A percentile compares a stretch with the other conserved stretches of the same genome.
These are phyloP conservation scores for Ectobius pallidus DNA, from an alignment of 2,888 invertebrate genomes.

Conservation along the genomic window DNA sequence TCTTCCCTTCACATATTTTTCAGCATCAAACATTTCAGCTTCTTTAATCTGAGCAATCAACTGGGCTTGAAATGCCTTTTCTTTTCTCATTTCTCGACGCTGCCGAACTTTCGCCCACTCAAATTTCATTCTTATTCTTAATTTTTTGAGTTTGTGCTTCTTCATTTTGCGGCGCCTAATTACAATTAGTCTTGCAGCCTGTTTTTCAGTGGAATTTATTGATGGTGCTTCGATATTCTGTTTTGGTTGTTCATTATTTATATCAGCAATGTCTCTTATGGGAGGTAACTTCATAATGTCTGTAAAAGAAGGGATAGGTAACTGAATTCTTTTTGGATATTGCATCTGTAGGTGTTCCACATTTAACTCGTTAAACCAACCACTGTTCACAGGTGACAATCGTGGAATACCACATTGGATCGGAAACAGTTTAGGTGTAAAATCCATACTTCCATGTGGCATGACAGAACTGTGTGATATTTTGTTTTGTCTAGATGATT, in stretches of 20 bases:
- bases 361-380: too few species aligned
- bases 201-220: slow-evolving; percentile 63
- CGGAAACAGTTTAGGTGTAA: too few species aligned
- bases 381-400: too few species aligned
- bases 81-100: slow-evolving; percentile 73
- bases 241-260: not conserved
- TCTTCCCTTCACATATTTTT: slow-evolving; percentile 70
- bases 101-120: slow-evolving; percentile 75
- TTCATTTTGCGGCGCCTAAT: slow-evolving; percentile 86
- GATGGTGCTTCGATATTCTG: slow-evolving; percentile 56
- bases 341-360: not conserved
- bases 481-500: too few species aligned
- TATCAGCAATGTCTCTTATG: not conserved
- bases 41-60: slow-evolving; percentile 71
- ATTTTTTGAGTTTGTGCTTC: slow-evolving; percentile 81
- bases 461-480: too few species aligned
- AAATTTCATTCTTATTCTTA: slow-evolving; percentile 79
- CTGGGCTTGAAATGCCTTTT: slow-evolving; percentile 76
- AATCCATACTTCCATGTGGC: too few species aligned
- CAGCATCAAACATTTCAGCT: slow-evolving; percentile 78
- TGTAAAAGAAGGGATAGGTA: not conserved
- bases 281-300: slow-evolving; percentile 6
- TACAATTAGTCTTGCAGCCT: slow-evolving; percentile 74
- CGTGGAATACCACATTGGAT: too few species aligned
- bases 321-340: not conserved